These are phyloP conservation scores for Scaptomyza cyrtandrae DNA, from an alignment of 2,888 invertebrate species.

Conservation along the genomic window DNA sequence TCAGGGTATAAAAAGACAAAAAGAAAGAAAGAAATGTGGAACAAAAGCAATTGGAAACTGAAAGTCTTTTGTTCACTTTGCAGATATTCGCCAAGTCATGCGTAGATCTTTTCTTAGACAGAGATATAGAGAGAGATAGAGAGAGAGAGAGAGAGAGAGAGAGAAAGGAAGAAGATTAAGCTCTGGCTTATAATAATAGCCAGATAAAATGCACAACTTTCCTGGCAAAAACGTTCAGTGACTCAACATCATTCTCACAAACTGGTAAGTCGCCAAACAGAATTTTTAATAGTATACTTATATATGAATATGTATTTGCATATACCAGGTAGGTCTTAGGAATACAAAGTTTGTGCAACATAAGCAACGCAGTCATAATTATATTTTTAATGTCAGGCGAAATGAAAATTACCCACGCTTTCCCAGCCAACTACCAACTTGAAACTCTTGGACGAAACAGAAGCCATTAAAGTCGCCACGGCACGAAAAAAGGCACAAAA, in stretches of 20 bases:
- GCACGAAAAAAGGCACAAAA: constrained; percentile 37
- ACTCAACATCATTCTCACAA: constrained; percentile 65
- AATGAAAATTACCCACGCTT: constrained; percentile 69
- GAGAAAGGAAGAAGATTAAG: not conserved
- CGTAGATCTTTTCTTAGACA: constrained; percentile 48
- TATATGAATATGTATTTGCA: constrained; percentile 12
- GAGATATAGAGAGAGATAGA: not conserved
- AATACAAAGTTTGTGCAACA: constrained; percentile 29
- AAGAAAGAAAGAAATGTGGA: constrained; percentile 39
- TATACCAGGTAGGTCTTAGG: not conserved
- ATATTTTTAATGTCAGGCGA: constrained; percentile 63
- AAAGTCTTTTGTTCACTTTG: constrained; percentile 56
- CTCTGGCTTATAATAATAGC: constrained; percentile 14
- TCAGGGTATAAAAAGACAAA: no score
- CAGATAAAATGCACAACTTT: constrained; percentile 65
- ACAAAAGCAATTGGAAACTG: constrained; percentile 63
- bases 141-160: constrained; percentile 1
- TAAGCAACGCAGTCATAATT: constrained; percentile 61
- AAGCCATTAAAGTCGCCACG: constrained; percentile 63
- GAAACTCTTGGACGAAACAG: constrained; percentile 39
- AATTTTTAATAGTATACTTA: constrained; percentile 3
- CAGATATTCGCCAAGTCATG: constrained; percentile 49
- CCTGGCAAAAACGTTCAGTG: constrained; percentile 44
- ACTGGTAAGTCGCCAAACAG: constrained; percentile 41
- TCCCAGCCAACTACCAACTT: constrained; percentile 44